phyloP scores from a whole-genome alignment of 2,888 invertebrate genomes.

The Polia nebulosa region DNA sequence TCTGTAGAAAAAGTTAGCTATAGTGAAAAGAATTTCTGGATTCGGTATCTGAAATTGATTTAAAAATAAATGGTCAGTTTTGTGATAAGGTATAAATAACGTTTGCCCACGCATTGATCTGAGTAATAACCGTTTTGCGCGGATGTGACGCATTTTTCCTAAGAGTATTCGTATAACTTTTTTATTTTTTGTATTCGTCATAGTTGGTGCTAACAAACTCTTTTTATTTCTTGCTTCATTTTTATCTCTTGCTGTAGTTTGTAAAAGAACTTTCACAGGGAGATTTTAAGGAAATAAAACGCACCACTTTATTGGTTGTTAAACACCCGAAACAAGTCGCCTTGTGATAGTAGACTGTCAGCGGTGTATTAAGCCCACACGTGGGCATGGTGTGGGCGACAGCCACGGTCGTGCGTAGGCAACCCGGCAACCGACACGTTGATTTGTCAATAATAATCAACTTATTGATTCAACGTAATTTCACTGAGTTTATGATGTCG shows the following conservation, averaged over 20 bases:
- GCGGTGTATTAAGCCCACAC: conserved; percentile 63
- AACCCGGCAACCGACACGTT: conserved; percentile 64
- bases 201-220: neutral
- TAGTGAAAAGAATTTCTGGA: neutral
- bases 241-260: neutral
- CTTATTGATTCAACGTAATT: conserved; percentile 55
- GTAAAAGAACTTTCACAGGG: conserved; percentile 4
- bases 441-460: conserved; percentile 66
- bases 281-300: conserved; percentile 38
- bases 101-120: too few relatives aligned
- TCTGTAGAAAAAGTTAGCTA: neutral
- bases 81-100: neutral
- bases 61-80: too few relatives aligned
- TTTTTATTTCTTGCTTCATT: too few relatives aligned
- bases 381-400: conserved; percentile 78
- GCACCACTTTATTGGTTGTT: conserved; percentile 48
- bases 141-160: neutral
- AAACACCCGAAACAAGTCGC: conserved; percentile 51
- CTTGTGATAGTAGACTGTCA: conserved; percentile 53
- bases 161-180: too few relatives aligned
- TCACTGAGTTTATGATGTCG: conserved; percentile 32
- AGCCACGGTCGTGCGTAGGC: conserved; percentile 73
- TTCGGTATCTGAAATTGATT: too few relatives aligned
- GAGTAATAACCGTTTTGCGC: neutral
- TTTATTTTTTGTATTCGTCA: neutral